Evolutionary conservation across 2,888 invertebrate genomes (phyloP).

Genomic region (Erebia palarica): DNA sequence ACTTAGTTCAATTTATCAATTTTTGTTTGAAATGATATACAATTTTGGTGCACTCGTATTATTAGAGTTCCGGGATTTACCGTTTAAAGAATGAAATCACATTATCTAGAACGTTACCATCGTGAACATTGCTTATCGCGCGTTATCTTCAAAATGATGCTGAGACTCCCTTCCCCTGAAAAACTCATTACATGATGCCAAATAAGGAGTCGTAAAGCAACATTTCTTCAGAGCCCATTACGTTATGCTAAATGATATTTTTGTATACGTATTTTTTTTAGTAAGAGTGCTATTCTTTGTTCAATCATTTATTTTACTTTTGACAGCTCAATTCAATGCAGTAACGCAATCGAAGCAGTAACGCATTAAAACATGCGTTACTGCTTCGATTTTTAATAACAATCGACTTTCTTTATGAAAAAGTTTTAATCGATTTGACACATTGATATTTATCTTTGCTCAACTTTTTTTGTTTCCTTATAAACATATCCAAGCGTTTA

Average conservation of each 20-base stretch:
- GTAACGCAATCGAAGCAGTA: no score
- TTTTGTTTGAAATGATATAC: not conserved
- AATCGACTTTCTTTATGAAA: no score
- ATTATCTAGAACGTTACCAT: constrained; percentile 44
- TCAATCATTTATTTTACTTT: no score
- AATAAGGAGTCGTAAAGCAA: constrained; percentile 78
- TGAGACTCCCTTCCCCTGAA: constrained; percentile 61
- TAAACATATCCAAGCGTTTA: no score
- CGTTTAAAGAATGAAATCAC: constrained; percentile 35
- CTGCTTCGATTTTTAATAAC: no score
- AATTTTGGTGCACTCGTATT: constrained; percentile 11
- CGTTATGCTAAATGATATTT: constrained; percentile 78
- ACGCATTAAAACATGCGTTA: no score
- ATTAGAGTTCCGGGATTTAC: constrained; percentile 22
- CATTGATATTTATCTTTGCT: no score
- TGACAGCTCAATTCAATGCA: no score
- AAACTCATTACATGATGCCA: constrained; percentile 77
- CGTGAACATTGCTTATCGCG: constrained; percentile 48
- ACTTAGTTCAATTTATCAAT: not conserved
- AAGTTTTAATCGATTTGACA: no score
- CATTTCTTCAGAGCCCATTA: constrained; percentile 72
- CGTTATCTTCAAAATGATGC: constrained; percentile 61
- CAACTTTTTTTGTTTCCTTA: no score
- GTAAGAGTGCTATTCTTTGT: not conserved
- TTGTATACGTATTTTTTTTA: constrained; percentile 61